A percentile compares a stretch with the other conserved stretches of the same genome.
Evolutionary conservation across 1,140 invertebrate genomes (phyloP).

Genomic region (Atta texana): DNA sequence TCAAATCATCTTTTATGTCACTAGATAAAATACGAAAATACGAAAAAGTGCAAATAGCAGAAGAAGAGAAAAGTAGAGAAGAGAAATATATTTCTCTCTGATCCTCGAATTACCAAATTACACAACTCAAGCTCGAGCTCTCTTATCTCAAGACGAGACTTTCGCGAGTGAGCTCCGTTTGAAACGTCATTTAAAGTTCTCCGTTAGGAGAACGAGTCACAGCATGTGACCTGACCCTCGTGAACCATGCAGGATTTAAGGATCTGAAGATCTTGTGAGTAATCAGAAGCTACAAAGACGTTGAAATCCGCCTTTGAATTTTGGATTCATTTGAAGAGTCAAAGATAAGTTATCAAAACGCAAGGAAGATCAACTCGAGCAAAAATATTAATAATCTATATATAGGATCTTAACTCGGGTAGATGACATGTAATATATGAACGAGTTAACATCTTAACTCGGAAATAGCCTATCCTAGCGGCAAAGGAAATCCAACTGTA

Average conservation of each 20-base stretch:
- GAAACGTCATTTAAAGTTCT: conserved; percentile 62
- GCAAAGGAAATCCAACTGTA: too few relatives aligned
- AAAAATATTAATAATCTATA: conserved; percentile 9
- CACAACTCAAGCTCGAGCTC: conserved; percentile 43
- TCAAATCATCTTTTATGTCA: conserved; percentile 2
- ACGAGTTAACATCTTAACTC: neutral
- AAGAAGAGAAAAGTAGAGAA: neutral
- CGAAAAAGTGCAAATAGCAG: neutral
- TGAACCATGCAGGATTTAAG: conserved; percentile 53
- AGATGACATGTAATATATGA: neutral
- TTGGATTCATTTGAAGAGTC: neutral
- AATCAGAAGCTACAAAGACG: conserved; percentile 23
- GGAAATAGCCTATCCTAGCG: too few relatives aligned
- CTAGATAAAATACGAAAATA: conserved; percentile 14
- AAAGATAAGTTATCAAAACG: conserved; percentile 13
- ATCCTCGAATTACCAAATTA: conserved; percentile 71
- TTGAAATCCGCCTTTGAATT: conserved; percentile 18
- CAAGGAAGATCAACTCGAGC: neutral
- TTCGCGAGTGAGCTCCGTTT: conserved; percentile 49
- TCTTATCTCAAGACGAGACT: conserved; percentile 54
- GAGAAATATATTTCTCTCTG: conserved; percentile 61
- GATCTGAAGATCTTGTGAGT: conserved; percentile 33
- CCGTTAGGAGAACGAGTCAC: conserved; percentile 48
- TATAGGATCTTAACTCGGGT: neutral
- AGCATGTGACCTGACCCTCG: conserved; percentile 47